Conservation (phyloP, 2,888 invertebrate genomes). For the Hirtodrosophila confusa region DNA sequence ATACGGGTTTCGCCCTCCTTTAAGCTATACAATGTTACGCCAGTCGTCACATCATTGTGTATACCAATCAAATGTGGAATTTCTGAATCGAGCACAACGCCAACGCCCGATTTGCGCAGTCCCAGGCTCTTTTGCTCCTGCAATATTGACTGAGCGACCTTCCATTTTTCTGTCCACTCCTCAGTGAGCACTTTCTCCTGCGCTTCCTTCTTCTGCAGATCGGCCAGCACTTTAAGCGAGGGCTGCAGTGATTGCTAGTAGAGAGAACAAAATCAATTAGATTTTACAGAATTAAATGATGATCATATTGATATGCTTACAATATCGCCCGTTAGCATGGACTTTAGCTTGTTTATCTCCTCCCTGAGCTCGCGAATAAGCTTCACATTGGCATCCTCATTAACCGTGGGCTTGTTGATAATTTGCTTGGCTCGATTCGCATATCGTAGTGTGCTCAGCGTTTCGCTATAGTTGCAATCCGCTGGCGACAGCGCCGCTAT, state of each 20-base stretch:
- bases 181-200: slow-evolving; percentile 95
- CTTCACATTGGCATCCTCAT: slow-evolving; percentile 95
- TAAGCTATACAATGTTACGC: slow-evolving; percentile 95
- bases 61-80: slow-evolving; percentile 96
- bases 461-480: slow-evolving; percentile 94
- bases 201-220: slow-evolving; percentile 95
- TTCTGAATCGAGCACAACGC: slow-evolving; percentile 95
- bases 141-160: slow-evolving; percentile 93
- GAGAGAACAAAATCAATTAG: background rate
- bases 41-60: slow-evolving; percentile 95
- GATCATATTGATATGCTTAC: slow-evolving; percentile 82
- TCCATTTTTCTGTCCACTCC: slow-evolving; percentile 97
- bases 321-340: slow-evolving; percentile 89
- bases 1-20: slow-evolving; percentile 95
- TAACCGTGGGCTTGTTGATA: slow-evolving; percentile 95
- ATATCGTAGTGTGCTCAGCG: slow-evolving; percentile 93
- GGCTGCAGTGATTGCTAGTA: slow-evolving; percentile 86
- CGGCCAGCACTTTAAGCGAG: slow-evolving; percentile 89
- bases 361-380: slow-evolving; percentile 93
- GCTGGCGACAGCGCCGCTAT: slow-evolving; percentile 93
- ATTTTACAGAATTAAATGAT: background rate
- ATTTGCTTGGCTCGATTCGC: slow-evolving; percentile 96
- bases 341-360: slow-evolving; percentile 92
- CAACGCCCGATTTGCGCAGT: slow-evolving; percentile 93
- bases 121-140: slow-evolving; percentile 95